phyloP scores from a whole-genome alignment of 2,888 invertebrate genomes.

The Actias luna region DNA sequence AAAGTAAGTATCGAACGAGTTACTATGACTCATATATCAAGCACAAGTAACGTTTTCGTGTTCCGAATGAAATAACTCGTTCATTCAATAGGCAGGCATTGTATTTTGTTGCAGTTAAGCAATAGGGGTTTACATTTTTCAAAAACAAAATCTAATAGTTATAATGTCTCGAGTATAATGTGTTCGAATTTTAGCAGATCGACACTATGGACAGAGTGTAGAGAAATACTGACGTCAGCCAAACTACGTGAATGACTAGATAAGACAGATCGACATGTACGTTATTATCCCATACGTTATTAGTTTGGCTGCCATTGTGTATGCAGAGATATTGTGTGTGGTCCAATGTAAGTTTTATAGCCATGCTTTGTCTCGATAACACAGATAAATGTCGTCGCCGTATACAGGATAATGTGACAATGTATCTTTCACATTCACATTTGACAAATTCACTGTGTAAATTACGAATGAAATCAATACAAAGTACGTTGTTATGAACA shows the following conservation, averaged over 20 bases:
- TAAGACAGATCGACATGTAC: constrained; percentile 62
- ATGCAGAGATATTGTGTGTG: constrained; percentile 76
- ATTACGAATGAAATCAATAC: constrained; percentile 42
- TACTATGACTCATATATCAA: constrained; percentile 33
- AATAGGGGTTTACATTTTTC: background rate
- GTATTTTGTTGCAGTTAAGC: constrained; percentile 1
- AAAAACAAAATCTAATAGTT: constrained; percentile 14
- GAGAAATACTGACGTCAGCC: constrained; percentile 58
- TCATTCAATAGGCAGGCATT: constrained; percentile 11
- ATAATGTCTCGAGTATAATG: constrained; percentile 34
- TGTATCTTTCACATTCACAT: constrained; percentile 71
- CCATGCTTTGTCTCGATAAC: constrained; percentile 78
- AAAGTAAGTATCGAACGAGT: constrained; percentile 32
- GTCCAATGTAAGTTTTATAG: constrained; percentile 78
- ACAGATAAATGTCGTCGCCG: constrained; percentile 78
- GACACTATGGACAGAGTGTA: constrained; percentile 46
- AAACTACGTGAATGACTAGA: constrained; percentile 59
- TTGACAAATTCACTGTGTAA: constrained; percentile 69
- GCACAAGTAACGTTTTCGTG: constrained; percentile 28
- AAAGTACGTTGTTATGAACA: background rate
- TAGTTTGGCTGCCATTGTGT: constrained; percentile 71
- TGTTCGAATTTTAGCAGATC: constrained; percentile 48
- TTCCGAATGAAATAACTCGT: constrained; percentile 26
- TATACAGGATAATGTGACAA: constrained; percentile 73
- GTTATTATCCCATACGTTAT: constrained; percentile 71